A percentile compares a stretch with the other conserved stretches of the same genome.
These are phyloP conservation scores for Pterois miles DNA, from an alignment of 2,797 vertebrate species.

Conservation along the genomic window DNA sequence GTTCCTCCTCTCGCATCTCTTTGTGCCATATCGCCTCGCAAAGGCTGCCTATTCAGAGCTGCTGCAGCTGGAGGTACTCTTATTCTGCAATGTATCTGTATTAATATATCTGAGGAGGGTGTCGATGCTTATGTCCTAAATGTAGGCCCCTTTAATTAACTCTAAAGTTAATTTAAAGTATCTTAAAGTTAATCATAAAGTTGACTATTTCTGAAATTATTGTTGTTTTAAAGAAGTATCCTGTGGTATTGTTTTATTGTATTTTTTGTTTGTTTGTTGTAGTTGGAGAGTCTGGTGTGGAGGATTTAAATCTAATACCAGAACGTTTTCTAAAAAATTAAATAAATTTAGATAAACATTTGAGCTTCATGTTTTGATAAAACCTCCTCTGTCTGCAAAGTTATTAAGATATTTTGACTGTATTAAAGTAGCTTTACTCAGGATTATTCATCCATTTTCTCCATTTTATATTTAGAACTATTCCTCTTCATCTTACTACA, in stretches of 20 bases:
- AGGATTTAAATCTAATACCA: neutral
- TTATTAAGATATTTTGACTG: neutral
- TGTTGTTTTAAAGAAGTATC: neutral
- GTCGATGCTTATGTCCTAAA: neutral
- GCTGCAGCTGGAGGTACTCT: conserved; percentile 77
- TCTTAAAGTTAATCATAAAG: neutral
- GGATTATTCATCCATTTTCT: neutral
- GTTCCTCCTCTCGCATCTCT: conserved; percentile 80
- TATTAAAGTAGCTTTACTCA: neutral
- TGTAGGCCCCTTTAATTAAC: neutral
- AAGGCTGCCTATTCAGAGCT: conserved; percentile 80
- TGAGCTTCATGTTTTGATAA: neutral
- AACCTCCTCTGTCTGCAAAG: neutral
- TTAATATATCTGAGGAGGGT: neutral
- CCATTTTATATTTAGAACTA: neutral
- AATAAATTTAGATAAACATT: no score
- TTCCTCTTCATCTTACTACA: neutral
- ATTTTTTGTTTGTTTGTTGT: neutral
- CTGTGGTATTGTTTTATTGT: neutral
- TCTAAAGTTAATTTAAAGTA: no score
- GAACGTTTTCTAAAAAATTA: neutral
- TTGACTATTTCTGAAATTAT: neutral
- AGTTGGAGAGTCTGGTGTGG: neutral
- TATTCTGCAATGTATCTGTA: conserved; percentile 17
- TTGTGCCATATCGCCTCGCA: conserved; percentile 83